Evolutionary conservation across 2,113 vertebrate species (phyloP).

Genomic region (Callipepla squamata): DNA sequence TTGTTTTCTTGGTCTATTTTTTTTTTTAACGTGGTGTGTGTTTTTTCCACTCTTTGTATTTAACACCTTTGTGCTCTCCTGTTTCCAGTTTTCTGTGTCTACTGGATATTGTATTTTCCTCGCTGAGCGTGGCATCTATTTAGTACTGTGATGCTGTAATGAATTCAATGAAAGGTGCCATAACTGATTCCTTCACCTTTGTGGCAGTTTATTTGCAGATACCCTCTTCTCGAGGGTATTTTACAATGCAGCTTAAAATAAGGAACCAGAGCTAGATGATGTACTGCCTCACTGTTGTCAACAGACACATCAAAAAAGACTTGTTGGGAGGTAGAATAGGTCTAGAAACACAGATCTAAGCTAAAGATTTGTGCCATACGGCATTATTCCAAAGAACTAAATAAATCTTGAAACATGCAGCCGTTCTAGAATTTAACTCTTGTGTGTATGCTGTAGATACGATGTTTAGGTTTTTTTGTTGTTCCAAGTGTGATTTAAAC

Average conservation of each 20-base stretch:
- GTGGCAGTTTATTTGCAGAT: background rate
- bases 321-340: background rate
- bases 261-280: background rate
- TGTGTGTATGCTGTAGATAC: background rate
- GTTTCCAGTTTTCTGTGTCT: background rate
- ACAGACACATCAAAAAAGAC: background rate
- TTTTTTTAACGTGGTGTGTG: background rate
- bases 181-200: background rate
- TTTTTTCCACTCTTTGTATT: background rate
- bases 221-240: background rate
- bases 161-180: background rate
- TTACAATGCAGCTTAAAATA: background rate
- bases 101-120: background rate
- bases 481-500: background rate
- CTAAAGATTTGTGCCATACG: background rate
- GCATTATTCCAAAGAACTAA: background rate
- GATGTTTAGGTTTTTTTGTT: background rate
- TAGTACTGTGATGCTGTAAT: background rate
- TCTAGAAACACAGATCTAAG: background rate
- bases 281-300: background rate
- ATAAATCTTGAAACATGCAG: background rate
- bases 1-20: background rate
- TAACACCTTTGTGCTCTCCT: background rate
- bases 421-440: background rate
- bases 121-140: background rate